Evolutionary conservation across 2,113 vertebrate genomes (phyloP).

Genomic region (Antechinus flavipes): DNA sequence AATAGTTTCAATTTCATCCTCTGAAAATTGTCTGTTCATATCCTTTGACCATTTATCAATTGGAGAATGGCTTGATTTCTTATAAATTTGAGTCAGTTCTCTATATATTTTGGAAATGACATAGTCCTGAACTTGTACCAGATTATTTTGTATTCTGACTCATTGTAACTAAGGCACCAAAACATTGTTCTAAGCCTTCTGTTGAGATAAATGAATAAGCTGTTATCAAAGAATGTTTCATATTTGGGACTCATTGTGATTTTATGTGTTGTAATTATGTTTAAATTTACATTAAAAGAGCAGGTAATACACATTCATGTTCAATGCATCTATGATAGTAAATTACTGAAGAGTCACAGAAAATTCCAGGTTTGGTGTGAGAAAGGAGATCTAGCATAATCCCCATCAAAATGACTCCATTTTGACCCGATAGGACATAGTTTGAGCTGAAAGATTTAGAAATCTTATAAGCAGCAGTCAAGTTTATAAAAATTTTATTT

Average conservation of each 20-base stretch:
- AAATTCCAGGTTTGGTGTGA: too few relatives aligned
- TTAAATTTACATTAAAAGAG: not conserved
- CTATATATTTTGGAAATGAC: too few relatives aligned
- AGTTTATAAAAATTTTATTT: not conserved
- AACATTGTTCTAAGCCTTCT: not conserved
- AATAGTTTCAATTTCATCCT: too few relatives aligned
- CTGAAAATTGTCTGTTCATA: too few relatives aligned
- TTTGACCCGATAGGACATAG: too few relatives aligned
- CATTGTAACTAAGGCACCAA: not conserved
- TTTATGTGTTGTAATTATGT: not conserved
- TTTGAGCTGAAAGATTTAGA: not conserved
- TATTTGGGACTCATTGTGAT: not conserved
- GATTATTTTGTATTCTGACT: not conserved
- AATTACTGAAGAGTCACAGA: not conserved
- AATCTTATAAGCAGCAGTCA: not conserved
- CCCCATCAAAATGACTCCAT: too few relatives aligned
- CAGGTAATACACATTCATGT: not conserved
- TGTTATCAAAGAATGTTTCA: not conserved
- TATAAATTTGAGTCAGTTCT: too few relatives aligned
- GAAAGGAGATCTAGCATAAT: too few relatives aligned
- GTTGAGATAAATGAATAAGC: not conserved
- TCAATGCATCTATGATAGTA: not conserved
- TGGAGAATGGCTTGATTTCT: too few relatives aligned
- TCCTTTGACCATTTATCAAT: too few relatives aligned
- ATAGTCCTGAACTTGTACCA: not conserved